Evolutionary conservation across 2,888 invertebrate genomes (phyloP).

Genomic region (Orthonychiurus folsomi): DNA sequence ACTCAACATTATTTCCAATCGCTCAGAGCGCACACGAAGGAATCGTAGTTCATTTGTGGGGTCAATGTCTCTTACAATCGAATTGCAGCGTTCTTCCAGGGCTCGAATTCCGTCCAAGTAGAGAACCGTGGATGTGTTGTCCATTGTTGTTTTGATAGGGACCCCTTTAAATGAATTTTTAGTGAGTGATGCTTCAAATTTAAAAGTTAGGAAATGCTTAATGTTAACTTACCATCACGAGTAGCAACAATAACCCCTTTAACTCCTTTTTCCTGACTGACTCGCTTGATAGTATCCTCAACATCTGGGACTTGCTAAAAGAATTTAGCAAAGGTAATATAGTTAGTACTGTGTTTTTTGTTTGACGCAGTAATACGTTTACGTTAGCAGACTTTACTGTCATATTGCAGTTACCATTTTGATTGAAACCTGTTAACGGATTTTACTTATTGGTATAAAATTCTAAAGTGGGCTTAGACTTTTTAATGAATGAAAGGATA

Average conservation of each 20-base stretch:
- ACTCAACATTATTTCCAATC: slow-evolving; percentile 31
- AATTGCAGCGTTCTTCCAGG: slow-evolving; percentile 20
- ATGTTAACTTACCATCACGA: slow-evolving; percentile 16
- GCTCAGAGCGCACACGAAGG: slow-evolving; percentile 32
- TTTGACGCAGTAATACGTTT: neutral
- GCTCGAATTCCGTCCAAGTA: slow-evolving; percentile 21
- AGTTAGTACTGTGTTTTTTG: too few species aligned
- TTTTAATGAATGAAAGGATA: neutral
- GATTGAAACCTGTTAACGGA: too few species aligned
- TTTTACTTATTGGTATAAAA: too few species aligned
- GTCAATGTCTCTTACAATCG: slow-evolving; percentile 35
- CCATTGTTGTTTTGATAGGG: slow-evolving; percentile 36
- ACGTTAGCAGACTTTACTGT: neutral
- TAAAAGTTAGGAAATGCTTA: neutral
- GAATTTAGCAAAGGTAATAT: neutral
- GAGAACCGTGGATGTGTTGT: slow-evolving; percentile 37
- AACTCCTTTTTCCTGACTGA: slow-evolving; percentile 33
- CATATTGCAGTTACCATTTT: neutral
- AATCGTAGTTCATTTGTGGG: slow-evolving; percentile 33
- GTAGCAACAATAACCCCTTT: slow-evolving; percentile 37
- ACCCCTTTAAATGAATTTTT: slow-evolving; percentile 20
- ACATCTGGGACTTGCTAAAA: slow-evolving; percentile 31
- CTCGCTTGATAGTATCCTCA: slow-evolving; percentile 35
- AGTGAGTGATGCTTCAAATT: slow-evolving; percentile 2
- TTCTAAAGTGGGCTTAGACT: too few species aligned